Percentiles rank a stretch among this genome's conserved stretches.
phyloP scores from a whole-genome alignment of 2,113 vertebrate species.

The Phodopus roborovskii region DNA sequence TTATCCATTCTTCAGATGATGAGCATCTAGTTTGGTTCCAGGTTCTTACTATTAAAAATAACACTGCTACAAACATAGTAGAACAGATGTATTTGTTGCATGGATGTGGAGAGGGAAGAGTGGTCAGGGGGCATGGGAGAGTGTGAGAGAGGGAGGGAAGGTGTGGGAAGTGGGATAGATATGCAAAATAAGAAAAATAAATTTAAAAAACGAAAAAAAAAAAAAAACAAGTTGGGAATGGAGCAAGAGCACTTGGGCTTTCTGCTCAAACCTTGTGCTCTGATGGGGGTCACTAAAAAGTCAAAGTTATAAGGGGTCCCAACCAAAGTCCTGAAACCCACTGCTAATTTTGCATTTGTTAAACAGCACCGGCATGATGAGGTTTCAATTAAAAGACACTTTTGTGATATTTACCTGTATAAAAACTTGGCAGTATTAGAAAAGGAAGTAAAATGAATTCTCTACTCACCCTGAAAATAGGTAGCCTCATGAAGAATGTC shows the following conservation, averaged over 20 bases:
- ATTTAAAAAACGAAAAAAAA: too few relatives aligned
- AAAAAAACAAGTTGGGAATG: too few relatives aligned
- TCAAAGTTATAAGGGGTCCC: background rate
- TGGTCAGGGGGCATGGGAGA: too few relatives aligned
- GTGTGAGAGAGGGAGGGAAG: too few relatives aligned
- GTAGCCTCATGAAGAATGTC: background rate
- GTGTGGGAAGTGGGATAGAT: too few relatives aligned
- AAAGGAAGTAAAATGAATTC: constrained; percentile 27
- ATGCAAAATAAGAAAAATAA: too few relatives aligned
- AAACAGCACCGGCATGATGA: background rate
- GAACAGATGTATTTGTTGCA: too few relatives aligned
- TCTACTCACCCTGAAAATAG: constrained; percentile 17
- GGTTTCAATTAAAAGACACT: background rate
- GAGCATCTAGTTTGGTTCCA: too few relatives aligned
- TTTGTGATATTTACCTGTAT: background rate
- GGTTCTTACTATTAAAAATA: too few relatives aligned
- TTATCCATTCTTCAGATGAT: too few relatives aligned
- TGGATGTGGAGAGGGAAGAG: too few relatives aligned
- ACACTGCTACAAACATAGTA: too few relatives aligned
- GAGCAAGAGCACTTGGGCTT: background rate
- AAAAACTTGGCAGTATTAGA: background rate
- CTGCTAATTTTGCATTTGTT: background rate
- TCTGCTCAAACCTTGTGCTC: background rate
- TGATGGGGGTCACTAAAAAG: background rate
- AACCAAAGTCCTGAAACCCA: background rate